Conservation (phyloP, 2,113 vertebrate genomes). For the Callipepla californica region DNA sequence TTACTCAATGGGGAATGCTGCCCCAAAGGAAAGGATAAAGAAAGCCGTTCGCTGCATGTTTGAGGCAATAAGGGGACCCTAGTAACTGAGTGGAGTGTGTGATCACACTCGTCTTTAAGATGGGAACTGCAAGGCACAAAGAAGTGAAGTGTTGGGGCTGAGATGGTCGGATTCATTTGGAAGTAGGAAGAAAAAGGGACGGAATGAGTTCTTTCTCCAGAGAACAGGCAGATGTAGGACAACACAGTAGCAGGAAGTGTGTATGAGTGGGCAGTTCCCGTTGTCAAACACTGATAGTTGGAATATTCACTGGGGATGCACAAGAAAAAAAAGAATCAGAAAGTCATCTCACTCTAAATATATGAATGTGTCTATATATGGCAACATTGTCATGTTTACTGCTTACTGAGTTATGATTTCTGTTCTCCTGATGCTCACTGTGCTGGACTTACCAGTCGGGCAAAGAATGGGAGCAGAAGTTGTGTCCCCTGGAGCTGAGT, state of each 20-base stretch:
- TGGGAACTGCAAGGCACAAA: background rate
- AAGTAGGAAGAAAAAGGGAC: background rate
- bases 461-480: background rate
- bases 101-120: background rate
- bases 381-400: background rate
- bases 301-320: background rate
- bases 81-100: background rate
- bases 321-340: background rate
- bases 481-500: background rate
- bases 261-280: conserved; percentile 1
- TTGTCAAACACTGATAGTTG: conserved; percentile 50
- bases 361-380: background rate
- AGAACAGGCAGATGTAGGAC: background rate
- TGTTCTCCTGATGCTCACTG: background rate
- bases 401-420: background rate
- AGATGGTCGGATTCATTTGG: background rate
- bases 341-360: background rate
- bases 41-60: background rate
- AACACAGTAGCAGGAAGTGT: conserved; percentile 18
- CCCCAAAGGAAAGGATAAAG: background rate
- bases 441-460: background rate
- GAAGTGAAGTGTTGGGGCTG: background rate
- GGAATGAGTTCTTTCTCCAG: background rate
- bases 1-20: background rate
- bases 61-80: background rate